These are phyloP conservation scores for Nothobranchius furzeri DNA, from an alignment of 2,113 vertebrate species.

Conservation along the genomic window DNA sequence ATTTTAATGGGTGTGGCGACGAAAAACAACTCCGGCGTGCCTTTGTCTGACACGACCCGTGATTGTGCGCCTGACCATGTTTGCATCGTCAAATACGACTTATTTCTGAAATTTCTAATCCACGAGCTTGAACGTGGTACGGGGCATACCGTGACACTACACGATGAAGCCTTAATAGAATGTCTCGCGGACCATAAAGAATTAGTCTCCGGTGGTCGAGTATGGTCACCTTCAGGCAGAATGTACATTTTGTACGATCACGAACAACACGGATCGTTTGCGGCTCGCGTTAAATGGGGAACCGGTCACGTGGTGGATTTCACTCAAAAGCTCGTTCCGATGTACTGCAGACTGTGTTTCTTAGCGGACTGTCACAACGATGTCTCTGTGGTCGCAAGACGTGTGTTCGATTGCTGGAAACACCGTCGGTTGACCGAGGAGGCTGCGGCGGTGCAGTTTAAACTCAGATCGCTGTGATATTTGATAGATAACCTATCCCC, in stretches of 20 bases:
- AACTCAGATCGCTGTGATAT: neutral
- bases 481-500: neutral
- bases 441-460: neutral
- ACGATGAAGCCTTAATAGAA: neutral
- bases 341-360: neutral
- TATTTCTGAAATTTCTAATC: neutral
- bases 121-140: neutral
- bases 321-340: neutral
- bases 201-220: neutral
- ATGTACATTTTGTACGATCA: neutral
- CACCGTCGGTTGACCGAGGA: too few species aligned
- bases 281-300: fast-evolving
- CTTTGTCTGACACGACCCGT: neutral
- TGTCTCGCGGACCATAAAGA: constrained; percentile 1
- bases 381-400: neutral
- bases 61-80: neutral
- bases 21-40: neutral
- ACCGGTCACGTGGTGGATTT: neutral
- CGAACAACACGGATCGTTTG: neutral
- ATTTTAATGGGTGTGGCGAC: constrained; percentile 4
- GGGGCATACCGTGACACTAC: neutral
- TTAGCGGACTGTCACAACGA: neutral
- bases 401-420: neutral
- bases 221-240: constrained; percentile 5
- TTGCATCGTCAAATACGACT: neutral